Base-by-base conservation (phyloP, 2,888 invertebrate genomes). In the Eristalis tenax region DNA sequence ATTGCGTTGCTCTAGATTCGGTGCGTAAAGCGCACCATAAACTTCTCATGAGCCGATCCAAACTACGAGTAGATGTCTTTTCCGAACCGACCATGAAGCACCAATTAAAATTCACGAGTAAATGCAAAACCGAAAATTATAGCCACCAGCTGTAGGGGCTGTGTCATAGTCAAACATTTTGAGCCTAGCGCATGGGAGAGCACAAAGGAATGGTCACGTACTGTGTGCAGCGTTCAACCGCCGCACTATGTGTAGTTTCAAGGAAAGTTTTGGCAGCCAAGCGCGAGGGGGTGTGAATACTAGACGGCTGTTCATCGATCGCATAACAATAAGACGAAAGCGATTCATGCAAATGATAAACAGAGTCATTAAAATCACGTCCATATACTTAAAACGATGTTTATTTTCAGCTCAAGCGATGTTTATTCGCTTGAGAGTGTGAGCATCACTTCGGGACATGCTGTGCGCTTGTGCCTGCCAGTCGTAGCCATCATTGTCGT, bases 361-460 rank as follows among this genome's bases (percentile, higher is more conserved):
- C 76, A 69, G 69, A 73, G 64, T 32, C 77, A 81, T 86, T 74
- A 74, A 81, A 81, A 43, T 66, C 64, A 23, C 82, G 77, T 83
- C 57, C 59, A 74, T 77, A 78, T 64, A 59, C 59, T 28, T 78
- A 68, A 73, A 83, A 63, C 73, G 71, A 66, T 75, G 69, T 83
- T 78, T 86, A 83, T 86, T 86, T 83, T 86, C 64, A 40, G 66
- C 65, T 40, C 38, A 85, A 68, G 68, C 61, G 11, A 50, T 84
- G 35, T 76, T 84, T 71, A 71, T 61, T 61, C 35, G 13, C n/a
- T n/a, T n/a, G 43, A 35, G 59, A 83, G 71, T 68, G 15, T 23
- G 26, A 59, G 50, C 50, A 82, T 77, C 68, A 73, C 73, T 71
- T 83, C 26, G 61, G 66, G 68, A 23, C 57, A 57, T 22, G 73